A percentile compares a stretch with the other conserved stretches of the same genome.
Evolutionary conservation across 2,797 vertebrate species (phyloP).

Genomic region (Myripristis jacobus): DNA sequence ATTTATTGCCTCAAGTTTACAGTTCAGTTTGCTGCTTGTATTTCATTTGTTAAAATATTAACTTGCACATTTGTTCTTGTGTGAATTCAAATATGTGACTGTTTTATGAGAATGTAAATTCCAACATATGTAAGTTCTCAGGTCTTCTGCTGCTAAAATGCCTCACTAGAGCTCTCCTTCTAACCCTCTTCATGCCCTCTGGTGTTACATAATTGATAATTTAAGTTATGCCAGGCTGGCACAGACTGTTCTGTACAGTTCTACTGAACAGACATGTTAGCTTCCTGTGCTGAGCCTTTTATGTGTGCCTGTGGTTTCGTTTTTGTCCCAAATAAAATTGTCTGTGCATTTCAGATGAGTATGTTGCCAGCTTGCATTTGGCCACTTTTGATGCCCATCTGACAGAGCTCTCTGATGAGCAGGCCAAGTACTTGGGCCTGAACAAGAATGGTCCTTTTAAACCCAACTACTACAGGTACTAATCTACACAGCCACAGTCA

Average conservation of each 20-base stretch:
- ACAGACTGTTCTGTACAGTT: neutral
- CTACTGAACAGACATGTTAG: neutral
- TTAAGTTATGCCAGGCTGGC: neutral
- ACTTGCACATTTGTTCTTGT: no score
- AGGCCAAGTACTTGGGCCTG: constrained; percentile 95
- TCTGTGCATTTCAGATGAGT: constrained; percentile 86
- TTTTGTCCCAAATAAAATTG: constrained; percentile 9
- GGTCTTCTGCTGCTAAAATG: no score
- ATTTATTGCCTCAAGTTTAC: no score
- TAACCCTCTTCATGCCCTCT: neutral
- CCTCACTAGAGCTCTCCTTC: no score
- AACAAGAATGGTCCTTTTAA: constrained; percentile 98
- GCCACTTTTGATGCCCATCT: constrained; percentile 95
- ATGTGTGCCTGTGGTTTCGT: neutral
- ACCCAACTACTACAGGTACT: constrained; percentile 97
- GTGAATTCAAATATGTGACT: no score
- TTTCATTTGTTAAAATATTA: no score
- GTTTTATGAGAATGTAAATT: no score
- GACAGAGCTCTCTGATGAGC: constrained; percentile 93
- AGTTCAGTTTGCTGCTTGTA: no score
- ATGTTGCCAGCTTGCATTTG: constrained; percentile 93
- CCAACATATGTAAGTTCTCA: no score
- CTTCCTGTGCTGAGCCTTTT: neutral
- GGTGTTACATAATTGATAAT: constrained; percentile 6
- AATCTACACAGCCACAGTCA: neutral